These are phyloP conservation scores for Amblyopsis hoosieri DNA, from an alignment of 2,797 vertebrate genomes.

Conservation along the genomic window DNA sequence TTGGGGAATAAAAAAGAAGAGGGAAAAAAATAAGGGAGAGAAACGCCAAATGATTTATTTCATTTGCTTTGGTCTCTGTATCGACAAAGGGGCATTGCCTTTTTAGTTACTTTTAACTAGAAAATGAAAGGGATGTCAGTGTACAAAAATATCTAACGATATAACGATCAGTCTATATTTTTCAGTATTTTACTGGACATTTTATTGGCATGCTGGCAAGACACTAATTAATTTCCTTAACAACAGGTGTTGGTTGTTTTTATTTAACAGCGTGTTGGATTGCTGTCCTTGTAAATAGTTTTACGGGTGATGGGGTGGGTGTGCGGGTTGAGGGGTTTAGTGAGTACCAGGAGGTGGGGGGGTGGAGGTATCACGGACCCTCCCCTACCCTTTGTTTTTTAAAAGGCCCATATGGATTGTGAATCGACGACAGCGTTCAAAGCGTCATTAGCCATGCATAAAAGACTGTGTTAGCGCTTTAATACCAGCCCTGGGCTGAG, in stretches of 20 bases:
- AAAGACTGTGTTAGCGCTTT: slow-evolving; percentile 76
- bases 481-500: slow-evolving; percentile 70
- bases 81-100: slow-evolving; percentile 55
- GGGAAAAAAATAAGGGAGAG: neutral
- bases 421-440: slow-evolving; percentile 74
- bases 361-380: slow-evolving; percentile 37
- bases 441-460: slow-evolving; percentile 81
- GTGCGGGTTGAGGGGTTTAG: slow-evolving; percentile 45
- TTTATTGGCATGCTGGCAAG: slow-evolving; percentile 57
- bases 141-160: slow-evolving; percentile 24
- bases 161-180: slow-evolving; percentile 44
- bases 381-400: slow-evolving; percentile 73
- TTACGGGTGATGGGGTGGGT: slow-evolving; percentile 57
- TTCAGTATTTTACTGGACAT: slow-evolving; percentile 37
- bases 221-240: slow-evolving; percentile 71
- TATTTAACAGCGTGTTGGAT: slow-evolving; percentile 66
- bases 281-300: slow-evolving; percentile 73
- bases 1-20: slow-evolving; percentile 51
- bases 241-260: slow-evolving; percentile 65
- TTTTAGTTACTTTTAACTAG: slow-evolving; percentile 48
- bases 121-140: slow-evolving; percentile 27
- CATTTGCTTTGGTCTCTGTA: slow-evolving; percentile 66
- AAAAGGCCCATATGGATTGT: slow-evolving; percentile 78
- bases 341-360: slow-evolving; percentile 38
- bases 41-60: slow-evolving; percentile 59